Evolutionary conservation across 1,140 invertebrate species (phyloP).

Genomic region (Apis cerana): DNA sequence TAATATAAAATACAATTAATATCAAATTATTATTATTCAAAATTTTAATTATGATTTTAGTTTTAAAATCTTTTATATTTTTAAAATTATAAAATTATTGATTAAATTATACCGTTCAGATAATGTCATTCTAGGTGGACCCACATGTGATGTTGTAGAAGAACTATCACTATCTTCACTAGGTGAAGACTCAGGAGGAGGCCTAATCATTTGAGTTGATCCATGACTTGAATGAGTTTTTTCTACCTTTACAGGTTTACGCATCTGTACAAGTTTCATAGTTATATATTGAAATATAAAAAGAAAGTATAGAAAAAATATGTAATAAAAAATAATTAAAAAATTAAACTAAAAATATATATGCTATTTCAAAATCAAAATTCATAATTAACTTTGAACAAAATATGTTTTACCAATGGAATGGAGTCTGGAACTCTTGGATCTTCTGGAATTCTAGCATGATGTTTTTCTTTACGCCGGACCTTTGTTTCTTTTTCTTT

Average conservation of each 20-base stretch:
- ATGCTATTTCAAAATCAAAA: background rate
- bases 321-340: background rate
- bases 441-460: conserved; percentile 74
- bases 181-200: conserved; percentile 75
- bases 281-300: conserved; percentile 11
- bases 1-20: background rate
- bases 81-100: background rate
- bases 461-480: conserved; percentile 76
- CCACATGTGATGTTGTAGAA: conserved; percentile 78
- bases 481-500: conserved; percentile 75
- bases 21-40: background rate
- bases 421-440: conserved; percentile 77
- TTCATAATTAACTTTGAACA: conserved; percentile 7
- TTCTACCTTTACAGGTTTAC: conserved; percentile 78
- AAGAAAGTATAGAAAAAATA: background rate
- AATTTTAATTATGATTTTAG: background rate
- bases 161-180: conserved; percentile 80
- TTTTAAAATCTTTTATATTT: background rate
- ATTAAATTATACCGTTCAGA: conserved; percentile 78
- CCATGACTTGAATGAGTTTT: conserved; percentile 75
- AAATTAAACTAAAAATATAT: background rate
- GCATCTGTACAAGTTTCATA: conserved; percentile 72
- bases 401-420: conserved; percentile 74
- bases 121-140: conserved; percentile 81
- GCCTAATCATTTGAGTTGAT: conserved; percentile 72